phyloP scores from a whole-genome alignment of 2,888 invertebrate genomes.

The Oligia strigilis region DNA sequence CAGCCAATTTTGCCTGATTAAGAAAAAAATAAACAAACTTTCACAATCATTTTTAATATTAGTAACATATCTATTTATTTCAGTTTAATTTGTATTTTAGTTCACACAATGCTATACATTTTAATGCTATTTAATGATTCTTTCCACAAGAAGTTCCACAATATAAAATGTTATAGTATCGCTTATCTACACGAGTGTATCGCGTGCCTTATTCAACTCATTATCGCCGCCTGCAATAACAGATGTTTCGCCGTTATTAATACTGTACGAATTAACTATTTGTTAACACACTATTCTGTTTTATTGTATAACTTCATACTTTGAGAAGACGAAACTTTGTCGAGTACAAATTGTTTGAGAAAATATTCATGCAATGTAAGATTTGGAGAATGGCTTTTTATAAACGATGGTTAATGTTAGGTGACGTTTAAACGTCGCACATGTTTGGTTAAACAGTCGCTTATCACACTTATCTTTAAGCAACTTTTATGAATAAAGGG shows the following conservation, averaged over 20 bases:
- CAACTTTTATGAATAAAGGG: too few relatives aligned
- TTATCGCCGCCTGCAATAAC: constrained; percentile 80
- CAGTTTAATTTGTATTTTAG: not conserved
- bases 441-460: too few relatives aligned
- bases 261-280: constrained; percentile 74
- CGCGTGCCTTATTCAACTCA: constrained; percentile 70
- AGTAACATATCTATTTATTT: not conserved
- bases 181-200: constrained; percentile 45
- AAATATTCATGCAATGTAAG: not conserved
- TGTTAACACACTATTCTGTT: constrained; percentile 56
- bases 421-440: too few relatives aligned
- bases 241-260: constrained; percentile 83
- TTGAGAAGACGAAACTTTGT: constrained; percentile 24
- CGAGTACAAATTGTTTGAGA: not conserved
- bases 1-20: not conserved
- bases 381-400: not conserved
- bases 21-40: not conserved
- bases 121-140: too few relatives aligned
- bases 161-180: constrained; percentile 14
- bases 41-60: not conserved
- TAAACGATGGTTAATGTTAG: too few relatives aligned
- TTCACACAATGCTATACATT: too few relatives aligned
- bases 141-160: not conserved
- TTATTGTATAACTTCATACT: constrained; percentile 43
- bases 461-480: too few relatives aligned